Base-by-base conservation (phyloP, 2,888 invertebrate genomes). In the Lithophane leautieri region DNA sequence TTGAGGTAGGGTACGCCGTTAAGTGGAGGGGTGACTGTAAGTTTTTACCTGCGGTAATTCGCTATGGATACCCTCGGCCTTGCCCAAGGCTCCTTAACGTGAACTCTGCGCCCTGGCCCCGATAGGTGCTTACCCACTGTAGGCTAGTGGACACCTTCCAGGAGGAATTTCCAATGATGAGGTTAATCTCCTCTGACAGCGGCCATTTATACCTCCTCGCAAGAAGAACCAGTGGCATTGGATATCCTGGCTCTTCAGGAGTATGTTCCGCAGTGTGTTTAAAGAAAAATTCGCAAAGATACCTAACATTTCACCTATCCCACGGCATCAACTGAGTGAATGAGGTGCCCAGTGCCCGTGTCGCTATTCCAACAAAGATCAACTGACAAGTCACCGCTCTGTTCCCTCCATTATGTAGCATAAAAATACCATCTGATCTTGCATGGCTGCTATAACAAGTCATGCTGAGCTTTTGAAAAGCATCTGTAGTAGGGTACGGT, bases 401-500 rank as follows among this genome's bases (percentile, higher is more conserved):
- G 34, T 28, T 22, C 19, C 7, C 28, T 69, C 44, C 16, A 44
- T n/a, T n/a, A 47, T 40, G 22, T 22, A 40, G 34, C 34, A 47
- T 34, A 40, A 25, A 25, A 25, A 1, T 9, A 40, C 25, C 34
- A 12, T 22, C 28, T n/a, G 62, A 52, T 34, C 4, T 42, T 25
- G 16, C 16, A 63, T 44, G 76, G 63, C 28, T 52, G 16, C 16
- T 50, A 71, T 12, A 52, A 54, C n/a, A 34, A 72, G 7, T 14
- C 14, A 54, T 71, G 42, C 9, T 4, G 14, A 72, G 9, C 28
- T 71, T 22, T 70, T 8, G 65, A n/a, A 44, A n/a, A 70, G 52
- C 40, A 52, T 28, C 11, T n/a, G 28, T 42, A 9, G 8, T 12
- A 11, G 12, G n/a, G 16, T 8, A 58, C n/a, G 9, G 14, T 28